Conservation (phyloP, 1,140 invertebrate species). For the Trinorchestia longiramus region DNA sequence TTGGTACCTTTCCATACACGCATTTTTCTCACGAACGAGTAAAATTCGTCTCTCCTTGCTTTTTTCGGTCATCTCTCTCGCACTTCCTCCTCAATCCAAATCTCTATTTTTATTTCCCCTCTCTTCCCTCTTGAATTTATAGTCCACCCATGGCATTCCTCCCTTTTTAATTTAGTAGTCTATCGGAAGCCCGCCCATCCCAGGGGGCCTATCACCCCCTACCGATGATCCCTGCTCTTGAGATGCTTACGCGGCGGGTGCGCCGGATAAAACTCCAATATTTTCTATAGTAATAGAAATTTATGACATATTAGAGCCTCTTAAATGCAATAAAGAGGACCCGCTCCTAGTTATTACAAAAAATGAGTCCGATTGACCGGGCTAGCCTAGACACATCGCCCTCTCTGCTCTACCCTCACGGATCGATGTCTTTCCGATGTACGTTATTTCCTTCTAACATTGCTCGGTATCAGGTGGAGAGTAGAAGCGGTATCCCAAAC, state of each 20-base stretch:
- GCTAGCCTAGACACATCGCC: background rate
- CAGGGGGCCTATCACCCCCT: background rate
- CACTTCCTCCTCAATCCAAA: background rate
- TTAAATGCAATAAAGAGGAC: slow-evolving; percentile 30
- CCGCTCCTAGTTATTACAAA: slow-evolving; percentile 26
- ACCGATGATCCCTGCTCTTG: background rate
- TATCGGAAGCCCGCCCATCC: background rate
- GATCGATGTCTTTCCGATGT: background rate
- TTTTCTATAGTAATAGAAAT: slow-evolving; percentile 53
- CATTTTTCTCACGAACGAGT: background rate
- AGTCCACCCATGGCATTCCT: background rate
- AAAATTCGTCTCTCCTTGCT: background rate
- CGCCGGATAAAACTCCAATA: slow-evolving; percentile 41
- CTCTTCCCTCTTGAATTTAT: background rate
- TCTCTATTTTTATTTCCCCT: background rate
- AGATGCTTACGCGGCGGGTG: background rate
- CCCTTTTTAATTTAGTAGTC: background rate
- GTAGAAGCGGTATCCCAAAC: background rate
- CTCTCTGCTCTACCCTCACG: background rate
- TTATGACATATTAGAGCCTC: slow-evolving; percentile 47
- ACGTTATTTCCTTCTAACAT: background rate
- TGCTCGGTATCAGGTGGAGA: background rate
- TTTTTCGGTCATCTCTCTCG: background rate
- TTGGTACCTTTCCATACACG: background rate
- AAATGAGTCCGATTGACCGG: slow-evolving; percentile 35